phyloP scores from a whole-genome alignment of 2,888 invertebrate genomes.

The Cosmorhoe ocellata region DNA sequence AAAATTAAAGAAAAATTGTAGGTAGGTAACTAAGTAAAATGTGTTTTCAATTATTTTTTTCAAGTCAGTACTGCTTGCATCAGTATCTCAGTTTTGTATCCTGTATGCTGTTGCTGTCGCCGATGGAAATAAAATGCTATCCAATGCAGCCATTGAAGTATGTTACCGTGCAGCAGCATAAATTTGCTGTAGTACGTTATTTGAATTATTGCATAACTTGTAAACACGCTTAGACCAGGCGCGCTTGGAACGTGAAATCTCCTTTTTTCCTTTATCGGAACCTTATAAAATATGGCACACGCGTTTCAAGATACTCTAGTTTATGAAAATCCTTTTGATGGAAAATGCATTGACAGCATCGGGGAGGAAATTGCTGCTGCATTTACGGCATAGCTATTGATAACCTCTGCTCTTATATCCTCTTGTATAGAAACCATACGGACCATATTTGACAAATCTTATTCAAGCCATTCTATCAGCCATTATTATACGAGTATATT shows the following conservation, averaged over 20 bases:
- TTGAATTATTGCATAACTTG: constrained; percentile 81
- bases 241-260: constrained; percentile 55
- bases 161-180: constrained; percentile 76
- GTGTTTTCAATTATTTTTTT: too few species aligned
- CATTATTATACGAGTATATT: too few species aligned
- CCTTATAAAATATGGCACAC: constrained; percentile 50
- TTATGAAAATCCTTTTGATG: constrained; percentile 23
- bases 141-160: constrained; percentile 77
- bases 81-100: constrained; percentile 1
- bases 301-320: constrained; percentile 39
- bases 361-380: constrained; percentile 6
- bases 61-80: too few species aligned
- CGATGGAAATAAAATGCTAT: constrained; percentile 78
- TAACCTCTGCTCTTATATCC: constrained; percentile 1
- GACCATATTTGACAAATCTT: not conserved
- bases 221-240: constrained; percentile 73
- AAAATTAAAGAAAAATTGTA: too few species aligned
- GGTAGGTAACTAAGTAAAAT: too few species aligned
- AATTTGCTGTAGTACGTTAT: constrained; percentile 73
- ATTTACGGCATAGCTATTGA: constrained; percentile 12
- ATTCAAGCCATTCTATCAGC: too few species aligned
- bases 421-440: not conserved
- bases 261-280: constrained; percentile 58
- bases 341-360: constrained; percentile 22
- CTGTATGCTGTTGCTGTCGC: constrained; percentile 47